Evolutionary conservation across 2,113 vertebrate species (phyloP).

Genomic region (Equus quagga): DNA sequence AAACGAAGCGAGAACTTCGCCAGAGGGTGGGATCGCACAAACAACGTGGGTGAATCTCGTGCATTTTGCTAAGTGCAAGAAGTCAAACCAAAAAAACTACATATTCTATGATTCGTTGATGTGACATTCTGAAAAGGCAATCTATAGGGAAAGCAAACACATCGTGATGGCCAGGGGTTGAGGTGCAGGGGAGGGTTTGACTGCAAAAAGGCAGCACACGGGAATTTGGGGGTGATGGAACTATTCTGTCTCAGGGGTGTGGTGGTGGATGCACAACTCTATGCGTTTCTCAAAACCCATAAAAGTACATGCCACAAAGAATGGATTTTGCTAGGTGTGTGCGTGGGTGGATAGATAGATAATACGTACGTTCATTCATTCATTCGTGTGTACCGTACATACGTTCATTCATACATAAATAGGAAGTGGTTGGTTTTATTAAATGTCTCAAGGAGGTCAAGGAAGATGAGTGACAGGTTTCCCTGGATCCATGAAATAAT

Average conservation of each 20-base stretch:
- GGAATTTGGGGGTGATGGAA: background rate
- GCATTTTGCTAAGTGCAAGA: background rate
- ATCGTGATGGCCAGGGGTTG: background rate
- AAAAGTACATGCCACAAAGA: background rate
- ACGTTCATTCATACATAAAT: background rate
- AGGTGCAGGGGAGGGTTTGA: background rate
- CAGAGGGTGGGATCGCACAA: too few species aligned
- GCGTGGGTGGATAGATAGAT: background rate
- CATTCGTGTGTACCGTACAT: background rate
- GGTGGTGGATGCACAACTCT: background rate
- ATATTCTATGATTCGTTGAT: rapidly evolving
- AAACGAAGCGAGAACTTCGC: background rate
- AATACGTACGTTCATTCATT: background rate
- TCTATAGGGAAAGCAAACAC: background rate
- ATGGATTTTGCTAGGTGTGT: background rate
- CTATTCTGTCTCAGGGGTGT: background rate
- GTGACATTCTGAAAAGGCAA: background rate
- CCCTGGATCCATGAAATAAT: too few species aligned
- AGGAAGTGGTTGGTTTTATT: background rate
- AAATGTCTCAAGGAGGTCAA: background rate
- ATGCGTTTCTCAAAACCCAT: background rate
- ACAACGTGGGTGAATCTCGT: background rate
- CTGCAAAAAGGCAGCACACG: background rate
- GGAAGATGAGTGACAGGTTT: background rate
- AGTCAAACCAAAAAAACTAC: background rate